Conservation (phyloP, 2,888 invertebrate species). For the Monopis laevigella region DNA sequence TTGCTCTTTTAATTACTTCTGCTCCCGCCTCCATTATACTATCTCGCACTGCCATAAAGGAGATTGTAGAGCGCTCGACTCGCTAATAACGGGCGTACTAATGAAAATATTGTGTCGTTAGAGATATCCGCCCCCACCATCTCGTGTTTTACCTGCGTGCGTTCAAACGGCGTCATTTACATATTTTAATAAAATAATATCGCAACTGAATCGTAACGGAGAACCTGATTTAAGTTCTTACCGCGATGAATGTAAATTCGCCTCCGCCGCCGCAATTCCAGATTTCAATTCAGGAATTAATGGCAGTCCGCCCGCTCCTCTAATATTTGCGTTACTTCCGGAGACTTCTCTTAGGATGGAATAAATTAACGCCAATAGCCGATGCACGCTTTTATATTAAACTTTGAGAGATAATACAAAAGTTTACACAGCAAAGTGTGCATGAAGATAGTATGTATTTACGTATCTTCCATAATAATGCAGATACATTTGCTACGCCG, state of each 20-base stretch:
- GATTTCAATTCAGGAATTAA: constrained; percentile 68
- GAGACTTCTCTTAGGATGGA: constrained; percentile 55
- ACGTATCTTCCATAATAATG: no score
- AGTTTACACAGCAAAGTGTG: neutral
- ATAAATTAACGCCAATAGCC: constrained; percentile 55
- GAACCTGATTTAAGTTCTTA: constrained; percentile 69
- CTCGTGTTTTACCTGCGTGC: constrained; percentile 53
- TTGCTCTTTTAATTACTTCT: neutral
- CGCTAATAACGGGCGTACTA: constrained; percentile 39
- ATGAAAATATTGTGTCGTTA: constrained; percentile 61
- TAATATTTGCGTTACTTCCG: constrained; percentile 66
- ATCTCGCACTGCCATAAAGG: neutral
- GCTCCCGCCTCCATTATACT: neutral
- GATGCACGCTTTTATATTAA: constrained; percentile 8
- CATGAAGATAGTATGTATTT: neutral
- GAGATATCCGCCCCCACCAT: constrained; percentile 53
- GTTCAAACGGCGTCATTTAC: constrained; percentile 59
- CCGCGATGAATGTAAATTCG: constrained; percentile 67
- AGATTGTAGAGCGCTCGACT: neutral
- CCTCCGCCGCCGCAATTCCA: constrained; percentile 61
- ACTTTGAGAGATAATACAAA: constrained; percentile 2
- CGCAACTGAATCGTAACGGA: constrained; percentile 67
- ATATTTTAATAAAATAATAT: constrained; percentile 69
- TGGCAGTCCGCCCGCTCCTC: constrained; percentile 56
- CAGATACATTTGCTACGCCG: no score